Percentiles rank a stretch among this genome's conserved stretches.
Evolutionary conservation across 1,140 invertebrate species (phyloP).

Genomic region (Tetramorium parvispinum): DNA sequence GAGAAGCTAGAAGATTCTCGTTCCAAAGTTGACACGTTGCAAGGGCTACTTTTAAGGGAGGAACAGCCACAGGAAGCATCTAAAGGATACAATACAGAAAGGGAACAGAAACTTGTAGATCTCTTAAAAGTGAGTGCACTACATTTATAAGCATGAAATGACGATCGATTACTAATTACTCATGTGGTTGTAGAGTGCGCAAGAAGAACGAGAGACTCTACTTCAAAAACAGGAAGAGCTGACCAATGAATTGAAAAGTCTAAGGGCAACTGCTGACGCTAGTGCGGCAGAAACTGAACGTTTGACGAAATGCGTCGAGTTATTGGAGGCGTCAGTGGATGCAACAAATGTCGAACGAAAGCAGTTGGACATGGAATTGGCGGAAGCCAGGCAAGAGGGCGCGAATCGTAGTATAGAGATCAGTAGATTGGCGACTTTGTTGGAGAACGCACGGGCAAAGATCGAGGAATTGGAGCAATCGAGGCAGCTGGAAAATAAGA

Average conservation of each 20-base stretch:
- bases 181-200: slow-evolving; percentile 87
- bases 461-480: slow-evolving; percentile 82
- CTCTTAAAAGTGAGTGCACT: slow-evolving; percentile 89
- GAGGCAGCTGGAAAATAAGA: slow-evolving; percentile 81
- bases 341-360: slow-evolving; percentile 90
- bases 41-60: slow-evolving; percentile 89
- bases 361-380: slow-evolving; percentile 90
- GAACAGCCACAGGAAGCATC: slow-evolving; percentile 87
- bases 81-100: slow-evolving; percentile 88
- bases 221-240: slow-evolving; percentile 93
- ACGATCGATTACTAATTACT: background rate
- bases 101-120: slow-evolving; percentile 94
- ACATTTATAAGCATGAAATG: background rate
- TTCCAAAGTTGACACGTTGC: slow-evolving; percentile 90
- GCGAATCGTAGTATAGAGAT: slow-evolving; percentile 90
- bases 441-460: slow-evolving; percentile 93
- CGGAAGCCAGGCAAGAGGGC: slow-evolving; percentile 88
- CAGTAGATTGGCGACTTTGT: slow-evolving; percentile 89
- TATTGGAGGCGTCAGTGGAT: slow-evolving; percentile 90
- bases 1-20: slow-evolving; percentile 95
- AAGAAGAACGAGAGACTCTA: slow-evolving; percentile 91
- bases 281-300: slow-evolving; percentile 88
- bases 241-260: slow-evolving; percentile 87
- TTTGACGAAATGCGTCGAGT: slow-evolving; percentile 88
- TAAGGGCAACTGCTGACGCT: slow-evolving; percentile 84